Evolutionary conservation across 2,888 invertebrate genomes (phyloP).

Genomic region (Steinernema carpocapsae): DNA sequence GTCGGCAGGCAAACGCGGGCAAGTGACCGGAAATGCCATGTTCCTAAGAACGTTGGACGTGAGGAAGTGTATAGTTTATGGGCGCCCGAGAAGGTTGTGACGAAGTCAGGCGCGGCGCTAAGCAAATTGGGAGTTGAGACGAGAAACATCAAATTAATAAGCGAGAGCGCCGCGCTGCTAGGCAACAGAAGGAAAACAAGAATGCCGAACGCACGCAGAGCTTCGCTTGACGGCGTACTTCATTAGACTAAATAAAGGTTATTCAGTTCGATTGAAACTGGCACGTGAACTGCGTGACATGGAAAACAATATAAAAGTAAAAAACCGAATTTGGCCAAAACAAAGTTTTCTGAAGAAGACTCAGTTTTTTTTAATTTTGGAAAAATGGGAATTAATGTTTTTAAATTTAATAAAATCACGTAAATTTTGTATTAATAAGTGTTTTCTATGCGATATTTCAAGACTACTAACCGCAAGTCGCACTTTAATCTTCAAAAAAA

Average conservation of each 20-base stretch:
- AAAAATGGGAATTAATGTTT: no score
- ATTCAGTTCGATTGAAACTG: background rate
- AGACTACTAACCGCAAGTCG: no score
- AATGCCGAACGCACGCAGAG: background rate
- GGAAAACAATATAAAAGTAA: no score
- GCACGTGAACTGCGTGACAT: background rate
- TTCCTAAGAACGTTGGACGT: background rate
- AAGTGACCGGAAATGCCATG: conserved; percentile 16
- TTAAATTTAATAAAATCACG: no score
- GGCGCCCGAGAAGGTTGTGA: background rate
- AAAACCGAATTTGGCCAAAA: no score
- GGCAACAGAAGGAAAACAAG: conserved; percentile 31
- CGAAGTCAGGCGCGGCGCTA: background rate
- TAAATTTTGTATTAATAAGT: no score
- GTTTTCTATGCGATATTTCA: no score
- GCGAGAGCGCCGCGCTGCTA: conserved; percentile 13
- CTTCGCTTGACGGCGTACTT: background rate
- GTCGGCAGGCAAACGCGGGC: background rate
- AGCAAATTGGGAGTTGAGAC: background rate
- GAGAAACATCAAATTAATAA: conserved; percentile 30
- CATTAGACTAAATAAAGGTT: no score
- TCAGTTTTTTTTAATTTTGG: no score
- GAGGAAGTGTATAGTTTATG: conserved; percentile 10
- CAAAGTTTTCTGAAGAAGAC: no score
- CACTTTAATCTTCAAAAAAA: no score